These are phyloP conservation scores for Iphiclides podalirius DNA, from an alignment of 2,888 invertebrate genomes.

Conservation along the genomic window DNA sequence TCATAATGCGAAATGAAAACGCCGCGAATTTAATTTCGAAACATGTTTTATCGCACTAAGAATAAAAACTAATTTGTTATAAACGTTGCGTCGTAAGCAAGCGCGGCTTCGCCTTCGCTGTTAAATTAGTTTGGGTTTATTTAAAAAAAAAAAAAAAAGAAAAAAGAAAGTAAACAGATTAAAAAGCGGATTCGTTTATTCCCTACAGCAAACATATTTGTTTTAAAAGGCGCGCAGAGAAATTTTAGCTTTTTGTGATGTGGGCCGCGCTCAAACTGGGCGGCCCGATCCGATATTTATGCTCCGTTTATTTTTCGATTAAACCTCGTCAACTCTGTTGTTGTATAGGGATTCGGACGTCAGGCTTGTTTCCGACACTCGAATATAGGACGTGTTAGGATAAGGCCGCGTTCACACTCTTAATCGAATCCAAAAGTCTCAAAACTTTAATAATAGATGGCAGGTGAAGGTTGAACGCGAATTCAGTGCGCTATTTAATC, in stretches of 20 bases:
- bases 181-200: constrained; percentile 3
- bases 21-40: background rate
- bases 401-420: constrained; percentile 22
- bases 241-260: constrained; percentile 4
- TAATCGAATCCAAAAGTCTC: no score
- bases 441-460: no score
- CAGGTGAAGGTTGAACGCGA: no score
- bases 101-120: background rate
- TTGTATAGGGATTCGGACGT: constrained; percentile 35
- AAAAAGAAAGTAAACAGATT: no score
- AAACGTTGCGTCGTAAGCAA: background rate
- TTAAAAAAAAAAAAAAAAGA: no score
- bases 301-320: constrained; percentile 35
- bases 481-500: no score
- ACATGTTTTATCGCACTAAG: background rate
- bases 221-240: constrained; percentile 1
- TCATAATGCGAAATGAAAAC: background rate
- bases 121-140: constrained; percentile 6
- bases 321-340: constrained; percentile 41
- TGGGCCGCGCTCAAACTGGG: constrained; percentile 6
- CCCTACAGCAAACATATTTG: constrained; percentile 14
- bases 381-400: constrained; percentile 37
- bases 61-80: constrained; percentile 5
- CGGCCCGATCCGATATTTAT: constrained; percentile 29
- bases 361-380: constrained; percentile 45